Conservation (phyloP, 2,797 vertebrate genomes). For the Florisuga fusca region DNA sequence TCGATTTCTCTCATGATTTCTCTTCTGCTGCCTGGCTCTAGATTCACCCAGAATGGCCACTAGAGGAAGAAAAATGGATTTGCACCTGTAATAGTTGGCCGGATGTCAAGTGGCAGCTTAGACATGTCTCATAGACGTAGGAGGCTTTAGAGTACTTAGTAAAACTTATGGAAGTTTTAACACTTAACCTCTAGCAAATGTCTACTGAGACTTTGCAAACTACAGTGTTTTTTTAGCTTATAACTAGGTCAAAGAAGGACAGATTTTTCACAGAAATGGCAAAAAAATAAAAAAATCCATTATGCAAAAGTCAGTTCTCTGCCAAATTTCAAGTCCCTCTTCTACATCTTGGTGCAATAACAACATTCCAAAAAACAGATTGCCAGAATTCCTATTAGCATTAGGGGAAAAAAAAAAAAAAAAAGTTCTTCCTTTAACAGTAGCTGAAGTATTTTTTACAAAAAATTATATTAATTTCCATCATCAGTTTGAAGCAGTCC, state of each 20-base stretch:
- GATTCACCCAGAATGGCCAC: not conserved
- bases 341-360: not conserved
- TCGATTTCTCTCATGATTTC: not conserved
- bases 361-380: not conserved
- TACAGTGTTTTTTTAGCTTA: not conserved
- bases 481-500: not conserved
- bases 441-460: not conserved
- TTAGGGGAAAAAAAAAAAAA: not conserved
- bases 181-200: not conserved
- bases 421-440: not conserved
- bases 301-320: not conserved
- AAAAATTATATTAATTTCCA: not conserved
- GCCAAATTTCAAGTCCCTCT: not conserved
- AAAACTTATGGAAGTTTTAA: not conserved
- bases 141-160: not conserved
- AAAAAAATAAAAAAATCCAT: not conserved
- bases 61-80: not conserved
- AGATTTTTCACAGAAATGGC: not conserved
- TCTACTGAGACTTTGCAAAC: conserved; percentile 7
- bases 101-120: not conserved
- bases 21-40: not conserved
- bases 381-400: not conserved
- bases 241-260: conserved; percentile 4
- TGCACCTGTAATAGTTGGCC: not conserved
- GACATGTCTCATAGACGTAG: not conserved